Evolutionary conservation across 2,888 invertebrate species (phyloP).

Genomic region (Augiades crinisus): DNA sequence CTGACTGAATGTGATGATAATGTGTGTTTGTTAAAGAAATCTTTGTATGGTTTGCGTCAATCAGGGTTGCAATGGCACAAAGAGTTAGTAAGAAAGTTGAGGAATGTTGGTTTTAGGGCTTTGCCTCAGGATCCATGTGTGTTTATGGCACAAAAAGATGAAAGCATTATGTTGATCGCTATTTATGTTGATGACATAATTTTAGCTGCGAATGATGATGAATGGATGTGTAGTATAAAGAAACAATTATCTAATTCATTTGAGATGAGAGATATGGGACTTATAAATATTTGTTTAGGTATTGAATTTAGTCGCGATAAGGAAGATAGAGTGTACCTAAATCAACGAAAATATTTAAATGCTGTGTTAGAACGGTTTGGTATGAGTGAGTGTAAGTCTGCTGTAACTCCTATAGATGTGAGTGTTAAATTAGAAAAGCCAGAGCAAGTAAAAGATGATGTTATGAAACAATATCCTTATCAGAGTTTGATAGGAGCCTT

Average conservation of each 20-base stretch:
- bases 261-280: constrained; percentile 24
- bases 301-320: constrained; percentile 15
- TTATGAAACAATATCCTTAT: background rate
- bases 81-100: constrained; percentile 25
- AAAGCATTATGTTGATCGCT: constrained; percentile 27
- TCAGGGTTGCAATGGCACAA: constrained; percentile 31
- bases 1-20: background rate
- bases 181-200: constrained; percentile 24
- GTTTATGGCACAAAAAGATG: constrained; percentile 20
- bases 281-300: constrained; percentile 15
- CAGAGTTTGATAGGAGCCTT: background rate
- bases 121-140: constrained; percentile 20
- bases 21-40: constrained; percentile 2
- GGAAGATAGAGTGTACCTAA: constrained; percentile 15
- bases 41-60: constrained; percentile 16
- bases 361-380: constrained; percentile 11
- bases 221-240: constrained; percentile 11
- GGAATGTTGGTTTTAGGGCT: constrained; percentile 21
- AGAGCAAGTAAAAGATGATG: background rate
- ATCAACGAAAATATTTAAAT: constrained; percentile 12
- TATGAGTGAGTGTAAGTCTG: constrained; percentile 18
- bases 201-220: constrained; percentile 13
- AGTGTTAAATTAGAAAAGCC: background rate
- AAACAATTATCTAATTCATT: constrained; percentile 9
- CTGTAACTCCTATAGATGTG: background rate